Conservation (phyloP, 2,888 invertebrate species). For the Ceriagrion tenellum region DNA sequence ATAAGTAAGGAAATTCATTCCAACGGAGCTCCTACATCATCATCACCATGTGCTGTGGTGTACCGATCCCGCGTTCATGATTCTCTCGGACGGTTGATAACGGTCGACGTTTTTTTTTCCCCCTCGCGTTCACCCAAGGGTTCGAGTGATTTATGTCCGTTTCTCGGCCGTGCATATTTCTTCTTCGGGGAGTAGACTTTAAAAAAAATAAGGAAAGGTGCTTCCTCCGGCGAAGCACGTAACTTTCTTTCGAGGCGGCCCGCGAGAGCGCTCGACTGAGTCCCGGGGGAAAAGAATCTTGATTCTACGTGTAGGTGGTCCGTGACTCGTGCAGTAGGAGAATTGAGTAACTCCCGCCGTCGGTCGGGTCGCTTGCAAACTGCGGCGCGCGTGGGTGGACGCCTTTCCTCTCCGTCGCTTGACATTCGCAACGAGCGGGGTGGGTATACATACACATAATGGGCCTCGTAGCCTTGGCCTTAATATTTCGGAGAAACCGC, state of each 20-base stretch:
- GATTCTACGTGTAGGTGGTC: conserved; percentile 9
- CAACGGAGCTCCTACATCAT: too few species aligned
- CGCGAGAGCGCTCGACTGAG: neutral
- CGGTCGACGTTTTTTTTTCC: too few species aligned
- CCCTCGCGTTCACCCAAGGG: too few species aligned
- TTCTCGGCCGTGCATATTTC: neutral
- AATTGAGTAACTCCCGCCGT: neutral
- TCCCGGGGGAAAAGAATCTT: neutral
- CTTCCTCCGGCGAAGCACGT: neutral
- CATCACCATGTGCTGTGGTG: too few species aligned
- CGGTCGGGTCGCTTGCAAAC: neutral
- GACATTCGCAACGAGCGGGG: neutral
- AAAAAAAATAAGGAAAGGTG: too few species aligned
- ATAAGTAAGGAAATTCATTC: too few species aligned
- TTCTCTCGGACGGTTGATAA: too few species aligned
- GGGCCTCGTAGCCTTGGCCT: conserved; percentile 2
- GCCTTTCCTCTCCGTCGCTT: neutral
- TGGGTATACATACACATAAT: too few species aligned
- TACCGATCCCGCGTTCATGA: too few species aligned
- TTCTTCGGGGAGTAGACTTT: neutral
- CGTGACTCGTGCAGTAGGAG: neutral
- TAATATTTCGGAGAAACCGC: neutral
- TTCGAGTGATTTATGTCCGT: too few species aligned
- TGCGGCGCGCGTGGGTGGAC: neutral
- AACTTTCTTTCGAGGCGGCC: neutral